Base-by-base conservation (phyloP, 2,888 invertebrate species). In the Cyclophora albipunctata region DNA sequence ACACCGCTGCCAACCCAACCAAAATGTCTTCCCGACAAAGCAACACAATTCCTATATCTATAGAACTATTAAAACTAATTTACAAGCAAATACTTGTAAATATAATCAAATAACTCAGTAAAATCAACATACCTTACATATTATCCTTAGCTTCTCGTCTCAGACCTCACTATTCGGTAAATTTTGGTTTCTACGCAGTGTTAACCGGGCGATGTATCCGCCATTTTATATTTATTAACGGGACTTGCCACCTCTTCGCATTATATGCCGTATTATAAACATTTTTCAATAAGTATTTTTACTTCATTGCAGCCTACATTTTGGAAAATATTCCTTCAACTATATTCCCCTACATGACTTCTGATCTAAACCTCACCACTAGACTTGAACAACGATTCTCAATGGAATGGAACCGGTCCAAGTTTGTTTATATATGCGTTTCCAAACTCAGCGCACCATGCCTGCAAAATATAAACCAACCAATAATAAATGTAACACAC, bases 191-290 rank as follows among this genome's bases (percentile, higher is more conserved):
- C 63, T 73, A 71, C 71, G 69, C 69, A 70, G 66, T 66, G 59
- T 50, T 66, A 79, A 74, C 81, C 79, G 76, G 78, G 78, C 78
- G 82, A 80, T 69, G 80, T 69, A 67, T 75, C 74, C 67, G 83
- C 79, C 83, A 83, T 83, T 70, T 78, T 81, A 48, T 48, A 59
- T 59, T 59, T 45, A 54, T 53, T 64, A 67, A 69, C 64, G 66
- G 68, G 64, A 69, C 67, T 71, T 68, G 67, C 68, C 68, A 61
- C 67, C 64, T 70, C 63, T 61, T 64, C 41, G 60, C 64, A 57
- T 53, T 65, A 58, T 64, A 62, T 63, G 59, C 48, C 62, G 58
- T 56, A 52, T 52, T 63, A 55, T 46, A 63, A 63, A 66, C 70
- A 73, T 73, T 57, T 47, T 70, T 59, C 62, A 62, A 60, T 60